A percentile compares a stretch with the other conserved stretches of the same genome.
Conservation (phyloP, 2,797 vertebrate genomes). For the Crenichthys baileyi region DNA sequence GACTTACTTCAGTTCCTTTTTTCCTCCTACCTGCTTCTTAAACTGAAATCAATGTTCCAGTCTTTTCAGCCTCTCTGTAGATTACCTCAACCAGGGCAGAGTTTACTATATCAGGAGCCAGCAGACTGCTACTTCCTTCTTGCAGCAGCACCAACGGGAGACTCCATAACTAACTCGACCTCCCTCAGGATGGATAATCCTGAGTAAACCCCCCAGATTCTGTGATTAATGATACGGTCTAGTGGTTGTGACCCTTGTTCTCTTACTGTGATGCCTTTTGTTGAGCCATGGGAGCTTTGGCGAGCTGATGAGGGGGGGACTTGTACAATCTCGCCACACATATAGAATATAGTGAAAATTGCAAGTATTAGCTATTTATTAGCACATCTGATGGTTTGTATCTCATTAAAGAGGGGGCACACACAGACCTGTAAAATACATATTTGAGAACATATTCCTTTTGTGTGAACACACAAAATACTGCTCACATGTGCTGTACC, state of each 20-base stretch:
- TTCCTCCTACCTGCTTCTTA: conserved; percentile 67
- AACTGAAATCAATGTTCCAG: conserved; percentile 75
- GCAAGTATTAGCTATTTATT: not conserved
- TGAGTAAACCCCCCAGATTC: conserved; percentile 64
- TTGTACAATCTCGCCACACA: conserved; percentile 57
- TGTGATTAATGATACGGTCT: conserved; percentile 79
- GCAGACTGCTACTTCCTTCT: conserved; percentile 68
- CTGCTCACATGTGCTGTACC: not conserved
- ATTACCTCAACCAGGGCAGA: conserved; percentile 54
- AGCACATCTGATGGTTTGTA: not conserved
- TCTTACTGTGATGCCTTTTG: conserved; percentile 63
- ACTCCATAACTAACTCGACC: conserved; percentile 53
- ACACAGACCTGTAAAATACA: no score
- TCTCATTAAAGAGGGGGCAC: not conserved
- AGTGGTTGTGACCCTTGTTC: conserved; percentile 69
- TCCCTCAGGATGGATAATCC: conserved; percentile 71
- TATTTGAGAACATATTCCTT: not conserved
- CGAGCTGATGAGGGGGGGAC: conserved; percentile 60
- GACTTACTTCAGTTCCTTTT: conserved; percentile 45
- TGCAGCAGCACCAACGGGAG: conserved; percentile 56
- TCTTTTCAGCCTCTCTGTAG: conserved; percentile 67
- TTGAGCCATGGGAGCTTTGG: conserved; percentile 58
- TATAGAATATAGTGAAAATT: not conserved
- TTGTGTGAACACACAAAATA: not conserved
- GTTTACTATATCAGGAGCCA: conserved; percentile 67